Evolutionary conservation across 2,888 invertebrate species (phyloP), one percentile per base, ranked within the genome.

Genomic region (Apamea epomidion): DNA sequence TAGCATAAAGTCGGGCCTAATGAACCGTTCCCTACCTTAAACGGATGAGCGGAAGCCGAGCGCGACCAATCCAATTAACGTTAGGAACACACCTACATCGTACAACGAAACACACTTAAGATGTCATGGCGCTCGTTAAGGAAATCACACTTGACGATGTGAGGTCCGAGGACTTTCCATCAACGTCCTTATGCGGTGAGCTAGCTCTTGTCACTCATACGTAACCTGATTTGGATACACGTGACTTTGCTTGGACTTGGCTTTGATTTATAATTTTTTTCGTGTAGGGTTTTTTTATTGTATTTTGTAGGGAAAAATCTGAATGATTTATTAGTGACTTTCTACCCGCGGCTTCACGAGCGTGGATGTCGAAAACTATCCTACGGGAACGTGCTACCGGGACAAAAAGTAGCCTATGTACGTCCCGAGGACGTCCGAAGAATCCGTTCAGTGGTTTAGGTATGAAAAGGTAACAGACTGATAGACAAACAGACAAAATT

Each of bases 51-150:
- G 93, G 94, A 95, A 96, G 95, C 94, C 95, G 93, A 93, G 94
- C 89, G 90, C 91, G 88, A 89, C 92, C 92, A 91, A 96, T 96
- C 96, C 96, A 96, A 97, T 96, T 97, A 96, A 91, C 91, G 92
- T 91, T 93, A 91, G 93, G 92, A 94, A 94, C 91, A 94, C 93
- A 95, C 93, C 93, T 95, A 95, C 94, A 95, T 91, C 91, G 93
- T 95, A 96, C 95, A 95, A 92, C 91, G 93, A 93, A 95, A 95
- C 92, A 95, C 94, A 94, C 95, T 96, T 95, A 96, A 95, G 95
- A 95, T 93, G 92, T 94, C 92, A 91, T 89, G 90, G 81, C 79
- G 81, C 91, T 95, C 94, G 94, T 95, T 95, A 95, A 90, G 90
- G 88, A 90, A 92, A 93, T 94, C 92, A 89, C 91, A 92, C 91